Evolutionary conservation across 2,888 invertebrate genomes (phyloP).

Genomic region (Rhagonycha lutea): DNA sequence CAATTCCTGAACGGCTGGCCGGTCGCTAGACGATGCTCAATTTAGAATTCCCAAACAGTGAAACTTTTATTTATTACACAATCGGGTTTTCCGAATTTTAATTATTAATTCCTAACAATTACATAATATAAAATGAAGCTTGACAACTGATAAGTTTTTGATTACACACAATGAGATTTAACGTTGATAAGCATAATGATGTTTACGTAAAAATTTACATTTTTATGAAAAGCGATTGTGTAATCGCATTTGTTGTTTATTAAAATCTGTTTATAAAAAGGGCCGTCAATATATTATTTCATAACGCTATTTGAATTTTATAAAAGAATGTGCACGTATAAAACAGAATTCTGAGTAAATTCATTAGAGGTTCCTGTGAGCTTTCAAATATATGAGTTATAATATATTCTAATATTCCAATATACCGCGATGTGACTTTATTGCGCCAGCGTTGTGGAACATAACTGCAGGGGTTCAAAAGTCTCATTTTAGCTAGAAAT

Average conservation of each 20-base stretch:
- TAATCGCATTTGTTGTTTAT: background rate
- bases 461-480: constrained; percentile 26
- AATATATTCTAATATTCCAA: constrained; percentile 33
- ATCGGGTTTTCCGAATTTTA: background rate
- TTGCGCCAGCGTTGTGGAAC: constrained; percentile 30
- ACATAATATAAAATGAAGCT: background rate
- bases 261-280: background rate
- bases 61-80: background rate
- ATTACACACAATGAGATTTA: background rate
- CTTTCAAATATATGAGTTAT: constrained; percentile 22
- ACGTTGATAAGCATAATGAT: background rate
- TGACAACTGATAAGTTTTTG: background rate
- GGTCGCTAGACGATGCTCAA: background rate
- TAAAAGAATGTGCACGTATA: constrained; percentile 1
- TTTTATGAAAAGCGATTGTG: background rate
- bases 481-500: constrained; percentile 26
- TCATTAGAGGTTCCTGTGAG: constrained; percentile 20
- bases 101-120: background rate
- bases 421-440: constrained; percentile 31
- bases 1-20: background rate
- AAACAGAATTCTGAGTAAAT: constrained; percentile 16
- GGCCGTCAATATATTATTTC: background rate
- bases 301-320: background rate
- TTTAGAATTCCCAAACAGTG: background rate
- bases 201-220: background rate